Evolutionary conservation across 2,888 invertebrate genomes (phyloP).

Genomic region (Drosophila leonis): DNA sequence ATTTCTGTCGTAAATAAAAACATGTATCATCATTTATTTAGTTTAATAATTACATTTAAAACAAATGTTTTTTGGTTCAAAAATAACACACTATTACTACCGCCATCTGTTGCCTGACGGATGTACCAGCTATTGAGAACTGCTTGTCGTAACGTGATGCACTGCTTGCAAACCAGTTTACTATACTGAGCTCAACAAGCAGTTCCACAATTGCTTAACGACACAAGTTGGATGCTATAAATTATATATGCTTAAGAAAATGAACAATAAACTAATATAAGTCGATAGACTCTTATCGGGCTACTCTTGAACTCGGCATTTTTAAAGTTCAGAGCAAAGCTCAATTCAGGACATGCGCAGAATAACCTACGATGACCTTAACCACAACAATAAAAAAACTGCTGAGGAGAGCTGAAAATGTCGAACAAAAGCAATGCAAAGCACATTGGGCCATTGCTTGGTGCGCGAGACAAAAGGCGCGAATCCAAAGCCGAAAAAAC

Average conservation of each 20-base stretch:
- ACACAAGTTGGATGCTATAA: background rate
- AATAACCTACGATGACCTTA: constrained; percentile 54
- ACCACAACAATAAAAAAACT: constrained; percentile 14
- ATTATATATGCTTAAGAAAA: background rate
- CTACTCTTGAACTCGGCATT: background rate
- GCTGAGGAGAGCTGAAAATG: constrained; percentile 5
- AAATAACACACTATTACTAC: background rate
- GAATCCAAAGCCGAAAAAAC: constrained; percentile 35
- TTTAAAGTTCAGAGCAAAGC: constrained; percentile 35
- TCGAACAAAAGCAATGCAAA: constrained; percentile 52
- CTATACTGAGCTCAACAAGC: background rate
- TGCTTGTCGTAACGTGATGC: background rate
- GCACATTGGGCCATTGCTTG: constrained; percentile 54
- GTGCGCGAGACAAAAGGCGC: constrained; percentile 61
- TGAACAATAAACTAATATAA: background rate
- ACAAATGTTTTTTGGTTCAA: background rate
- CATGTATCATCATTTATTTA: no score
- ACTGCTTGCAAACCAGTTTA: background rate
- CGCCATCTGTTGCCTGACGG: background rate
- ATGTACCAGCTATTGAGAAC: background rate
- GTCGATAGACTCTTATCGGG: constrained; percentile 10
- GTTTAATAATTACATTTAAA: background rate
- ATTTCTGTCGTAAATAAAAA: no score
- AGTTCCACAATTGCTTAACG: background rate
- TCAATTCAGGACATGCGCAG: constrained; percentile 63